These are phyloP conservation scores for Atethmia centrago DNA, from an alignment of 2,888 invertebrate genomes.

Conservation along the genomic window DNA sequence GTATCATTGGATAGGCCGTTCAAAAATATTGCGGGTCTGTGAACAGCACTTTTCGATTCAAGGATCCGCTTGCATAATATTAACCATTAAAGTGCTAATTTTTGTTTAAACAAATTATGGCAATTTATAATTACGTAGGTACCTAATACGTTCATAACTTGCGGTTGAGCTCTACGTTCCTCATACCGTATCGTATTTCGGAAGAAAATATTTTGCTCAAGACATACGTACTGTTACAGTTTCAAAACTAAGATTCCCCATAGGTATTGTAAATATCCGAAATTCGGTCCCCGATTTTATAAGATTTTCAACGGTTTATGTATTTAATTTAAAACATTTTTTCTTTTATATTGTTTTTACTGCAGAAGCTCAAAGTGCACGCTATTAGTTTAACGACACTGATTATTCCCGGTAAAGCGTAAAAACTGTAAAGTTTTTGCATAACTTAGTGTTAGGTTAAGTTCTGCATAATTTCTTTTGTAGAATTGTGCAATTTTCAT, in stretches of 20 bases:
- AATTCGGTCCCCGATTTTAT: slow-evolving; percentile 36
- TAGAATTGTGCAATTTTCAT: slow-evolving; percentile 44
- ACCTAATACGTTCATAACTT: slow-evolving; percentile 21
- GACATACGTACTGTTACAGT: slow-evolving; percentile 46
- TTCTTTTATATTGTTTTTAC: slow-evolving; percentile 8
- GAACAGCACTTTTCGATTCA: too few relatives aligned
- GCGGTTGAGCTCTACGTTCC: background rate
- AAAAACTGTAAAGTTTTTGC: slow-evolving; percentile 53
- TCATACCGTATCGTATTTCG: slow-evolving; percentile 39
- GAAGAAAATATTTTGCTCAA: slow-evolving; percentile 51
- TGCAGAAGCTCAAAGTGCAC: slow-evolving; percentile 12
- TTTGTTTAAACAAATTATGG: background rate
- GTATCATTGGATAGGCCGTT: too few relatives aligned
- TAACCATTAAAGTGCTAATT: too few relatives aligned
- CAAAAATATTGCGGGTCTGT: too few relatives aligned
- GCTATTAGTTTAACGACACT: slow-evolving; percentile 48
- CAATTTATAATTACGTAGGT: background rate
- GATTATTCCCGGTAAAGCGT: slow-evolving; percentile 47
- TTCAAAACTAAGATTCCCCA: slow-evolving; percentile 62
- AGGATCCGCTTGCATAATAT: too few relatives aligned
- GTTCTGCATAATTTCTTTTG: slow-evolving; percentile 56
- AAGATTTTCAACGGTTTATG: slow-evolving; percentile 33
- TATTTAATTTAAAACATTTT: slow-evolving; percentile 6
- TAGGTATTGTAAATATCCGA: slow-evolving; percentile 57
- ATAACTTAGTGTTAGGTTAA: slow-evolving; percentile 54